These are phyloP conservation scores for Apodemia mormo DNA, from an alignment of 2,888 invertebrate species.

Conservation along the genomic window DNA sequence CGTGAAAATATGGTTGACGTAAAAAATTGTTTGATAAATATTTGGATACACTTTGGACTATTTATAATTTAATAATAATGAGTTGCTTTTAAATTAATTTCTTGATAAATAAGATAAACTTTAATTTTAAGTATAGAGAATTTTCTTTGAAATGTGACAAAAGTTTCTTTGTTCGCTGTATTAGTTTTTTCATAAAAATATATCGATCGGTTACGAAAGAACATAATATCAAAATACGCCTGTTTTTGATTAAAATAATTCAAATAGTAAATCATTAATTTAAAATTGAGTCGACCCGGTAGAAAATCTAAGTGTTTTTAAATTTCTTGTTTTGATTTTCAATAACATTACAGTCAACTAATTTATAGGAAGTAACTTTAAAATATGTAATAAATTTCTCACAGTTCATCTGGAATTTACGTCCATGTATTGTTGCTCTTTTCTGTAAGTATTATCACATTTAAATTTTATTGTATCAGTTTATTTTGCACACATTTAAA, in stretches of 20 bases:
- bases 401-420: conserved; percentile 45
- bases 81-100: background rate
- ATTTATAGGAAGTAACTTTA: conserved; percentile 3
- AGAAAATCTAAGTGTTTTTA: no score
- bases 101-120: background rate
- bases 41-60: conserved; percentile 46
- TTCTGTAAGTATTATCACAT: conserved; percentile 67
- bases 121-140: conserved; percentile 21
- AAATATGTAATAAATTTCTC: conserved; percentile 38
- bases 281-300: no score
- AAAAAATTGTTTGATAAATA: conserved; percentile 62
- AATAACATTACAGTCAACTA: conserved; percentile 10
- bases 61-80: conserved; percentile 4
- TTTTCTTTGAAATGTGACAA: conserved; percentile 26
- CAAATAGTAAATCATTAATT: background rate
- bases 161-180: conserved; percentile 71
- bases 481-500: no score
- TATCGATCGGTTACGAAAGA: conserved; percentile 80
- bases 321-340: conserved; percentile 13
- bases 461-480: no score
- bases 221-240: conserved; percentile 20
- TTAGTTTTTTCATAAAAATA: conserved; percentile 62
- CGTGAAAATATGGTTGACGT: conserved; percentile 66
- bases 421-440: conserved; percentile 82
- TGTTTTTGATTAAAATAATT: conserved; percentile 19